Conservation (phyloP, 2,113 vertebrate species). For the Octodon degus region DNA sequence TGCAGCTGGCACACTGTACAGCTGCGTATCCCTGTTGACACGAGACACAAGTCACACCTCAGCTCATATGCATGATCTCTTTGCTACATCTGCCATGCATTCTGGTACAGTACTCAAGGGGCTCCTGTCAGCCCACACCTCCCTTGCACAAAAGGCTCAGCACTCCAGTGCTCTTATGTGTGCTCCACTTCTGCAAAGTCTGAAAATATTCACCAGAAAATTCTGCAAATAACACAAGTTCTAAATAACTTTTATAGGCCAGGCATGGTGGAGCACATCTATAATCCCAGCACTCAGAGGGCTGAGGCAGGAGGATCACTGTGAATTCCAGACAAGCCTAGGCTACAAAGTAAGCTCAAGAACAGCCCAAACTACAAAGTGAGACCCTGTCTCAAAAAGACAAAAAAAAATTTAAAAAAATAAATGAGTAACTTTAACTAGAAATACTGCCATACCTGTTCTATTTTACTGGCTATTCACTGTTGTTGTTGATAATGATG, state of each 20-base stretch:
- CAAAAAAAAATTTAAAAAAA: too few species aligned
- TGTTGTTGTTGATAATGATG: too few species aligned
- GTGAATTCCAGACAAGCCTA: too few species aligned
- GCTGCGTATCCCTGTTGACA: neutral
- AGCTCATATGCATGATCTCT: neutral
- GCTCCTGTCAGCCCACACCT: neutral
- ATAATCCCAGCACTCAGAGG: too few species aligned
- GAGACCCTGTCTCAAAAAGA: too few species aligned
- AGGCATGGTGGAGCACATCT: too few species aligned
- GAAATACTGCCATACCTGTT: neutral
- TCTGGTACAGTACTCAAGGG: neutral
- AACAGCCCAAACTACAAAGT: too few species aligned
- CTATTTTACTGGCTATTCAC: too few species aligned
- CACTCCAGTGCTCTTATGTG: too few species aligned
- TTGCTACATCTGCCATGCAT: neutral
- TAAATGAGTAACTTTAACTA: neutral
- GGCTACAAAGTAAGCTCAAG: too few species aligned
- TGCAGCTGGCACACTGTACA: accelerated
- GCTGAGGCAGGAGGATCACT: too few species aligned
- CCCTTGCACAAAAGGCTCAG: neutral
- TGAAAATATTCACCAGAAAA: neutral
- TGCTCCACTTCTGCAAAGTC: neutral
- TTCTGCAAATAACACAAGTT: neutral
- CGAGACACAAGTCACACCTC: neutral
- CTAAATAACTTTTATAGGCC: neutral